Base-by-base conservation (phyloP, 1,140 invertebrate genomes). In the Chironomus striatipennis region DNA sequence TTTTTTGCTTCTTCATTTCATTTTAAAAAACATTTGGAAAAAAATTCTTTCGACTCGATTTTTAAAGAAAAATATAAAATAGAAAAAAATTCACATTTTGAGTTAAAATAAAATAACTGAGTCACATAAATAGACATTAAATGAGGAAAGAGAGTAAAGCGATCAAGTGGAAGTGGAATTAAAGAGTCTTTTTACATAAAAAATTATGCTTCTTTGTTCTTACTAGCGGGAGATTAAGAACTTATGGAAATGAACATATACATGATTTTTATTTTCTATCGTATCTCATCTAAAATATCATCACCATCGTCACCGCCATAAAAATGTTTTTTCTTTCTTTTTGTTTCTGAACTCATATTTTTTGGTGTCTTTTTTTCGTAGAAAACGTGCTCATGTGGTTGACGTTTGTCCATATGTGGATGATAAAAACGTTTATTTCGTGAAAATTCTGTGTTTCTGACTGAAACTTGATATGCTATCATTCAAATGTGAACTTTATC, bases 61-160 rank as follows among this genome's bases (percentile, higher is more conserved):
- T 34, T 34, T n/a, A n/a, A 34, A 34, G 24, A 2, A 5, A 34
- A 34, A 34, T 57, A 47, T 47, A 47, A 15, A 47, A 12, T 15
- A 15, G 43, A 47, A 47, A 8, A 15, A 47, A 47, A 12, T 47
- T 47, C 43, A 47, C 43, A 47, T 57, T 57, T 34, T 34, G 24
- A 34, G 24, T 34, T 34, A 34, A 57, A 57, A 57, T 10, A 8
- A 15, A 57, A 57, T 15, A 12, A 57, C 47, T 57, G 47, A 7
- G 47, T 57, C 47, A 57, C 47, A 57, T 57, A 57, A 57, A 57
- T 34, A 34, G 47, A 57, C n/a, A 57, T 57, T 12, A 57, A 57
- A n/a, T n/a, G n/a, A n/a, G n/a, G n/a, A 34, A 34, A 2, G 24
- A 34, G 24, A 34, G 24, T 5, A 34, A 34, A 57, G 47, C 47